Evolutionary conservation across 2,888 invertebrate species (phyloP).

Genomic region (Gonocerus acuteangulatus): DNA sequence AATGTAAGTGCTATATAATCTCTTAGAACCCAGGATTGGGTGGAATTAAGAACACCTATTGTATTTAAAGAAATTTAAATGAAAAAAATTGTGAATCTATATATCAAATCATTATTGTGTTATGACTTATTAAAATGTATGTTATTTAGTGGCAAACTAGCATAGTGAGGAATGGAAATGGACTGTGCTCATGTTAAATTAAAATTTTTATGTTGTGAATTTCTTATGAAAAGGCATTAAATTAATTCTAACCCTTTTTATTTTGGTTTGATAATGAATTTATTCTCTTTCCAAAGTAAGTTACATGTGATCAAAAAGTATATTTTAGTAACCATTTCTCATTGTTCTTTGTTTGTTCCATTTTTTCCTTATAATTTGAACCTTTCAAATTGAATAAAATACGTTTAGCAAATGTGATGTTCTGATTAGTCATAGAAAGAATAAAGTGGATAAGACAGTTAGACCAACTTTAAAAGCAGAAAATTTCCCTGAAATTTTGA

Average conservation of each 20-base stretch:
- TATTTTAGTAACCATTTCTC: slow-evolving; percentile 15
- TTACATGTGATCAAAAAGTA: too few relatives aligned
- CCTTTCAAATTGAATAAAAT: slow-evolving; percentile 27
- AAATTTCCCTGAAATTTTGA: slow-evolving; percentile 29
- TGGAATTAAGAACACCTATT: slow-evolving; percentile 29
- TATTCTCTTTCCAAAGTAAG: too few relatives aligned
- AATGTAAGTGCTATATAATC: slow-evolving; percentile 35
- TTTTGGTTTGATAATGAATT: too few relatives aligned
- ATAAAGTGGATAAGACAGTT: slow-evolving; percentile 29
- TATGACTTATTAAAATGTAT: slow-evolving; percentile 4
- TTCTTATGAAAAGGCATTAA: too few relatives aligned
- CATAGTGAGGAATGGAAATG: slow-evolving; percentile 8
- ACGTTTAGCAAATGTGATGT: slow-evolving; percentile 36
- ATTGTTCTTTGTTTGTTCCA: slow-evolving; percentile 14
- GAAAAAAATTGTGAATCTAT: slow-evolving; percentile 18
- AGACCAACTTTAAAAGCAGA: slow-evolving; percentile 32
- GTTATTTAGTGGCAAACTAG: slow-evolving; percentile 9
- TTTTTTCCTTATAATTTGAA: slow-evolving; percentile 7
- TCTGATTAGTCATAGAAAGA: slow-evolving; percentile 31
- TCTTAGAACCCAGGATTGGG: slow-evolving; percentile 24
- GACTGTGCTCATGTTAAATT: background rate
- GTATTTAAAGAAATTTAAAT: slow-evolving; percentile 10
- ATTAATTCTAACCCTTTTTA: too few relatives aligned
- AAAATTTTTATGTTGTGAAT: too few relatives aligned
- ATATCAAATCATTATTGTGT: slow-evolving; percentile 13